Conservation (phyloP, 2,888 invertebrate species). For the Ichneumoninae sp. region DNA sequence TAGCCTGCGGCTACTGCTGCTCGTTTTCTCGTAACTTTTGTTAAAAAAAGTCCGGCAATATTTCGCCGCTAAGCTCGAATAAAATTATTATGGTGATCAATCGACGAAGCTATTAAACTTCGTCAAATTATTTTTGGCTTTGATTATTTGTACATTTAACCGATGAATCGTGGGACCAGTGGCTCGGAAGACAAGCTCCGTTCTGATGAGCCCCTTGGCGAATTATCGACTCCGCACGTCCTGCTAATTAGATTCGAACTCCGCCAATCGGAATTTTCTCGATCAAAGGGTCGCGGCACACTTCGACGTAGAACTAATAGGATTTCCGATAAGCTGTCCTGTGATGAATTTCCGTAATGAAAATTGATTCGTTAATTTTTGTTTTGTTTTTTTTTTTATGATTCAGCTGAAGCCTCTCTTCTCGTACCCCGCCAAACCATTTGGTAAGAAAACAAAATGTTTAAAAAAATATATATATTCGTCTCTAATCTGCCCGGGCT, state of each 20-base stretch:
- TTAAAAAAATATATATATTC: not conserved
- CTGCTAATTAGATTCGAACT: slow-evolving; percentile 38
- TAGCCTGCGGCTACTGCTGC: not conserved
- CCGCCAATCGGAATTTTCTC: slow-evolving; percentile 25
- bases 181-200: not conserved
- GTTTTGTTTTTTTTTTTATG: slow-evolving; percentile 13
- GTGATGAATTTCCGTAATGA: not conserved
- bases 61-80: not conserved
- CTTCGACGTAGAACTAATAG: not conserved
- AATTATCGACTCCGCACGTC: slow-evolving; percentile 29
- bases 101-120: slow-evolving; percentile 4
- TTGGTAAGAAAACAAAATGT: slow-evolving; percentile 14
- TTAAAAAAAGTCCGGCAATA: not conserved
- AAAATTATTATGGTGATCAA: slow-evolving; percentile 1
- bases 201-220: not conserved
- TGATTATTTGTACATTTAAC: slow-evolving; percentile 9
- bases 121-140: slow-evolving; percentile 21
- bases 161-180: not conserved
- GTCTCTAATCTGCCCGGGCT: not conserved
- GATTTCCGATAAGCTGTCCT: slow-evolving; percentile 4
- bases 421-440: slow-evolving; percentile 1
- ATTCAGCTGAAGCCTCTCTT: slow-evolving; percentile 16
- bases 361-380: not conserved
- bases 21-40: slow-evolving; percentile 7
- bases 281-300: not conserved